A percentile compares a stretch with the other conserved stretches of the same genome.
Conservation (phyloP, 1,140 invertebrate species). For the Drosophila leontia region DNA sequence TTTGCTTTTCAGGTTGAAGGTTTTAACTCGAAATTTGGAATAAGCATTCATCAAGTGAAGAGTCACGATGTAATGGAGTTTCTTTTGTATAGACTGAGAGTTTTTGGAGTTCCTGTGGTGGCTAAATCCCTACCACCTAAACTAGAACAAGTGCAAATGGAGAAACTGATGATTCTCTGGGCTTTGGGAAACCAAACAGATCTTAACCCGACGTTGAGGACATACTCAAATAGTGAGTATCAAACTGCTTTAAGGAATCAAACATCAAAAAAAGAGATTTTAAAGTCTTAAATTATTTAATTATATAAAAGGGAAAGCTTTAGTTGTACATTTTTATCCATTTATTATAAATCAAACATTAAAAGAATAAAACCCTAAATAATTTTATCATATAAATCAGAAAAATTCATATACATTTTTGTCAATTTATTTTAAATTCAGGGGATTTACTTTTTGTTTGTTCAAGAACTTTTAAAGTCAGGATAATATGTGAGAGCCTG, state of each 20-base stretch:
- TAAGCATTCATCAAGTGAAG: constrained; percentile 31
- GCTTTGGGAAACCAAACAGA: background rate
- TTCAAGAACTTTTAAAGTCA: too few relatives aligned
- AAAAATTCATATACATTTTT: background rate
- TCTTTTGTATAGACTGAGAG: constrained; percentile 7
- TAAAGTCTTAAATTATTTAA: background rate
- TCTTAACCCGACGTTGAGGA: background rate
- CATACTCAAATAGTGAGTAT: background rate
- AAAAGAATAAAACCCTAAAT: background rate
- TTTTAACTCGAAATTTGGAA: constrained; percentile 7
- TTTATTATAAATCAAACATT: too few relatives aligned
- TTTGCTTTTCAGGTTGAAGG: background rate
- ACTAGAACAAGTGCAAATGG: background rate
- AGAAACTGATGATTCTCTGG: background rate
- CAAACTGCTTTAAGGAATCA: background rate
- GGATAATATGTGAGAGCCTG: too few relatives aligned
- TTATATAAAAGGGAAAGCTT: background rate
- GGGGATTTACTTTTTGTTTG: too few relatives aligned
- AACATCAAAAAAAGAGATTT: background rate
- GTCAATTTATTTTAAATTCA: background rate
- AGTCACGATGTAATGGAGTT: constrained; percentile 24
- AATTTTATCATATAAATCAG: background rate
- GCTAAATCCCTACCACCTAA: background rate
- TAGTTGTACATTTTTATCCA: background rate
- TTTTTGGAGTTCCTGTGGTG: constrained; percentile 9